Conservation (phyloP, 2,113 vertebrate genomes). For the Myrmophylax atrothorax region DNA sequence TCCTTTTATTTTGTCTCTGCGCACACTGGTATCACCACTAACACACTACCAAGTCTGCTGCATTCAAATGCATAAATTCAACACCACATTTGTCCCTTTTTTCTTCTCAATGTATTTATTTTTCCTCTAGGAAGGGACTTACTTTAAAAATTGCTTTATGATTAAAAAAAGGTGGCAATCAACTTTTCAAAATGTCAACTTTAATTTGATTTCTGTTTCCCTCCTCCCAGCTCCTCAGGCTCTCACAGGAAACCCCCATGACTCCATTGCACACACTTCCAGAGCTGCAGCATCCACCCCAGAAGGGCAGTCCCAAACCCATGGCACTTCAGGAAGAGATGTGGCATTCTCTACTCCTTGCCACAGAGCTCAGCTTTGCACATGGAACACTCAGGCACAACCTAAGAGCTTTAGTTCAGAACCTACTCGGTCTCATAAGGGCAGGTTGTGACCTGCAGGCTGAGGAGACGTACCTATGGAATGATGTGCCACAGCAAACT, state of each 20-base stretch:
- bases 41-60: background rate
- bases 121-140: conserved; percentile 12
- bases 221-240: background rate
- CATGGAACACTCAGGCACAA: background rate
- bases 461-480: background rate
- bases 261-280: background rate
- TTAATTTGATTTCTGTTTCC: conserved; percentile 4
- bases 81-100: background rate
- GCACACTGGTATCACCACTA: background rate
- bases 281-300: background rate
- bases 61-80: background rate
- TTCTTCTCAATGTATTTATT: background rate
- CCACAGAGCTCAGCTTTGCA: background rate
- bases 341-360: background rate
- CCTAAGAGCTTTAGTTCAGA: background rate
- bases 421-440: background rate
- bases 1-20: background rate
- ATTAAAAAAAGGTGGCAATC: conserved; percentile 25
- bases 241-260: background rate
- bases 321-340: background rate
- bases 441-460: background rate
- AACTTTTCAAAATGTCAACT: conserved; percentile 13
- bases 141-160: conserved; percentile 19
- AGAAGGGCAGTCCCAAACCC: background rate
- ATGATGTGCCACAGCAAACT: background rate